These are phyloP conservation scores for Nansenia antarctica DNA, from an alignment of 2,113 vertebrate species.

Conservation along the genomic window DNA sequence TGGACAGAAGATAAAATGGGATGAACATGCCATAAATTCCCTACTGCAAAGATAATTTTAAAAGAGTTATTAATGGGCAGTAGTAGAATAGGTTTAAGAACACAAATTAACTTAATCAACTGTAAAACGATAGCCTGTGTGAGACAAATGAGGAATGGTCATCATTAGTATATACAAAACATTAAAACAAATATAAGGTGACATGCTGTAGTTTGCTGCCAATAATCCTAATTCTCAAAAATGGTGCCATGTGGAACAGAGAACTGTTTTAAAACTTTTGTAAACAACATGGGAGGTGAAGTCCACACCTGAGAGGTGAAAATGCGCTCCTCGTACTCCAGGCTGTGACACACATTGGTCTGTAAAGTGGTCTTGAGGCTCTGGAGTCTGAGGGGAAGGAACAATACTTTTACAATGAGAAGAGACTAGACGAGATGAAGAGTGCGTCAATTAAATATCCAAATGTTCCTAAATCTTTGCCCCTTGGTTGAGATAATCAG, in stretches of 20 bases:
- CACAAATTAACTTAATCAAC: no score
- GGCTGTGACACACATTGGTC: constrained; percentile 41
- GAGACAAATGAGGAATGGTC: neutral
- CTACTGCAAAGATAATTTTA: constrained; percentile 20
- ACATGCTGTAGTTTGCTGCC: neutral
- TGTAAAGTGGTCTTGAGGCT: constrained; percentile 59
- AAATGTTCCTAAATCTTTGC: neutral
- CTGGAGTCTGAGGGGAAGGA: constrained; percentile 50
- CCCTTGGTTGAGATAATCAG: neutral
- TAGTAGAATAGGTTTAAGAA: neutral
- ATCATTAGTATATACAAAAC: no score
- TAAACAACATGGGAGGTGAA: neutral
- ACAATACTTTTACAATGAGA: neutral
- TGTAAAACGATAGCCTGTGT: neutral
- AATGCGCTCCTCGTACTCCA: constrained; percentile 67
- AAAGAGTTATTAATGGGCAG: no score
- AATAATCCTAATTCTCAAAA: neutral
- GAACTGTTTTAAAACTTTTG: neutral
- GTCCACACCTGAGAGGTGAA: constrained; percentile 73
- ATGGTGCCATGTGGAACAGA: neutral
- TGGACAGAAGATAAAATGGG: constrained; percentile 19
- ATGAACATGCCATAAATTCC: constrained; percentile 24
- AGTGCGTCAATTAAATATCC: neutral
- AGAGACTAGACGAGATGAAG: neutral
- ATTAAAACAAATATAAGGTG: neutral